These are phyloP conservation scores for Ctenomys sociabilis DNA, from an alignment of 2,113 vertebrate species.

Conservation along the genomic window DNA sequence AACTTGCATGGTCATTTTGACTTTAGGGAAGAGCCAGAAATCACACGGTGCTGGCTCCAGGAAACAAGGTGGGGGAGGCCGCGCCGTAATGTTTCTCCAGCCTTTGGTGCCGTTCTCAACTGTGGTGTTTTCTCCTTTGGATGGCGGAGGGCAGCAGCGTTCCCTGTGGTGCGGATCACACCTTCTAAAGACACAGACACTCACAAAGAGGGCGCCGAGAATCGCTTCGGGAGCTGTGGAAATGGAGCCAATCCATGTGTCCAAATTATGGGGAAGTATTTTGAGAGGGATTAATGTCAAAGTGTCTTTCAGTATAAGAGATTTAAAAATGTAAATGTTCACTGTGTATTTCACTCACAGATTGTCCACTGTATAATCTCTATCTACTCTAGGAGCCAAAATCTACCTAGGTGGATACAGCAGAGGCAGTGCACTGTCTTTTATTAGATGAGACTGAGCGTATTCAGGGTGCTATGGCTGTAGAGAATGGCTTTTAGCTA, in stretches of 20 bases:
- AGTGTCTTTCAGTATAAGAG: not conserved
- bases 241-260: not conserved
- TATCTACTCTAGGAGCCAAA: not conserved
- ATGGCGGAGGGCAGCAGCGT: not conserved
- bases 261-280: not conserved
- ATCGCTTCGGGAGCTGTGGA: not conserved
- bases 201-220: not conserved
- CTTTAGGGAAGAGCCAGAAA: not conserved
- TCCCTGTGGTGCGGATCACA: not conserved
- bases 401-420: not conserved
- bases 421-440: not conserved
- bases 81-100: not conserved
- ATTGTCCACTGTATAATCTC: not conserved
- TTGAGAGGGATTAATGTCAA: not conserved
- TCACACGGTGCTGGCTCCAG: not conserved
- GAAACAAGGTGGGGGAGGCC: not conserved
- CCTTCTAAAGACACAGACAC: not conserved
- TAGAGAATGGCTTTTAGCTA: not conserved
- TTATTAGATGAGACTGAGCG: not conserved
- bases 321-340: not conserved
- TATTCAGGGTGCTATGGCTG: too few species aligned
- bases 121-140: not conserved
- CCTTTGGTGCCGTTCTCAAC: not conserved
- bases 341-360: not conserved
- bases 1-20: not conserved